Base-by-base conservation (phyloP, 2,888 invertebrate species). In the Orchesella flavescens region DNA sequence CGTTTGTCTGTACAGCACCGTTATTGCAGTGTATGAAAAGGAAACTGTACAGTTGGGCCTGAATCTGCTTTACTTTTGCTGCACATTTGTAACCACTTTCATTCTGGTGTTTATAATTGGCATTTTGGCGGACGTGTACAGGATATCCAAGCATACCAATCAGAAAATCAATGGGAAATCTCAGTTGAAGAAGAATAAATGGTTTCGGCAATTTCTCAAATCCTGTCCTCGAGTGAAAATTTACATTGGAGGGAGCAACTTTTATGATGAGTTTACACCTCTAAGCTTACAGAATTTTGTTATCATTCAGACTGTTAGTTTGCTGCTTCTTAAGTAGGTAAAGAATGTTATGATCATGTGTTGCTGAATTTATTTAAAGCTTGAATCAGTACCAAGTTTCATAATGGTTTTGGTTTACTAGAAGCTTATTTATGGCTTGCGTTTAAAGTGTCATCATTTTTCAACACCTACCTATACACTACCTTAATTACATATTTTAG, bases 191-290 rank as follows among this genome's bases (percentile, higher is more conserved):
- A 10, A 5, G 15, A 49, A 49, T n/a, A 15, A 12, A 1, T 57
- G 72, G 72, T 57, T 24, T 55, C 72, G 57, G 7, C 23, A 15
- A 13, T 57, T 57, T 57, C 23, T 55, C 17, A 55, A 23, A 7
- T 34, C 55, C 9, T 72, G 72, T 24, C 72, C n/a, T 21, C 4
- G 24, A 12, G 23, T 72, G 10, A 55, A 34, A 17, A 24, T 72
- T 7, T 43, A 72, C 12, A 55, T 72, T 34, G 72, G 72, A 34
- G 72, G 55, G 3, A 69, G 23, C 15, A 69, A 53, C 17, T 72
- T 57, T 23, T 9, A 55, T 12, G 57, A 72, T 57, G 34, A 72
- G 43, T 15, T 72, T 0, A 72, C 72, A 1, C 72, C 57, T 3
- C 17, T 72, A 1, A 57, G 5, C 7, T 53, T 24, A 0, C 17